Conservation (phyloP, 2,888 invertebrate species). For the Hanleya hanleyi region DNA sequence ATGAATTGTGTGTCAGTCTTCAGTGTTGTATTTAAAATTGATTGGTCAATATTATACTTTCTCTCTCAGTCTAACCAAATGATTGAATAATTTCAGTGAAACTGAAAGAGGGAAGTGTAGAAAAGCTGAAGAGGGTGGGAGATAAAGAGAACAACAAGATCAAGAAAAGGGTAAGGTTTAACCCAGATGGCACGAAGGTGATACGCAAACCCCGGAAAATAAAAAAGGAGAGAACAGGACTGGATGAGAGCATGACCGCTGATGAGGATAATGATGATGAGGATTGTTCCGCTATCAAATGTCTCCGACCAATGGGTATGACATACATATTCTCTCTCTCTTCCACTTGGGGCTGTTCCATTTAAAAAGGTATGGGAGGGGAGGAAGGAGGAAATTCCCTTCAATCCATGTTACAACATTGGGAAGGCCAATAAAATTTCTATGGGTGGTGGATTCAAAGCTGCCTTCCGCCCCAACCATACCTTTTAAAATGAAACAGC, state of each 20-base stretch:
- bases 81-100: conserved; percentile 19
- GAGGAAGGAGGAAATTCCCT: no score
- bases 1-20: no score
- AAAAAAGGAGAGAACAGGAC: conserved; percentile 4
- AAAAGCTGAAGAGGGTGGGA: conserved; percentile 50
- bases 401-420: no score
- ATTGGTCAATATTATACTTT: not conserved
- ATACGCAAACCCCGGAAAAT: conserved; percentile 6
- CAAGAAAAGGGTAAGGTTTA: conserved; percentile 30
- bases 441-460: no score
- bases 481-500: no score
- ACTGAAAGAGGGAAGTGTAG: conserved; percentile 36
- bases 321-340: no score
- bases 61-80: not conserved
- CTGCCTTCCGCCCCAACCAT: no score
- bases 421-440: no score
- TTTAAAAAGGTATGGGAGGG: no score
- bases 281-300: conserved; percentile 69
- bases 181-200: conserved; percentile 11
- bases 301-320: conserved; percentile 68
- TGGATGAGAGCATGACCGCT: not conserved
- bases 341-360: no score
- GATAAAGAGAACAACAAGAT: conserved; percentile 47
- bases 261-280: conserved; percentile 20
- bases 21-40: no score